Base-by-base conservation (phyloP, 2,113 vertebrate genomes). In the Tragelaphus imberbis region DNA sequence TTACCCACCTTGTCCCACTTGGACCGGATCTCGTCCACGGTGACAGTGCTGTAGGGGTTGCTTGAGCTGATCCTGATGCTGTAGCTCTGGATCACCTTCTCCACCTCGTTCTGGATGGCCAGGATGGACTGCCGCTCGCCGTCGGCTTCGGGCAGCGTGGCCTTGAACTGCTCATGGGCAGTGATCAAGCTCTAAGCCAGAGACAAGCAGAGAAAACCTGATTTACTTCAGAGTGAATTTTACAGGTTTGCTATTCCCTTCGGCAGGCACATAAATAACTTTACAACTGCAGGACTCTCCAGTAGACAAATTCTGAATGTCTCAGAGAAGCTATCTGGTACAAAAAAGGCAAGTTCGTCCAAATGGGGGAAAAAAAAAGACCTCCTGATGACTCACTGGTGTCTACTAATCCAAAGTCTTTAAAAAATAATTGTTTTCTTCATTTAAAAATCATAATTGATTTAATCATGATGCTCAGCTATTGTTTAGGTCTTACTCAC, bases 31-130 rank as follows among this genome's bases (percentile, higher is more conserved):
- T 99, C 99, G 0, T 99, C 99, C 2, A 99, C 98, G 86, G 99
- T 99, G 97, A 99, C 99, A 0, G 99, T 99, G 99, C 99, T 99
- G 98, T 99, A 99, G 6, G 99, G 99, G 98, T 99, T 99, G 97
- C 98, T 98, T 36, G 99, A 98, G 81, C 98, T 99, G 97, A 99
- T 99, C 97, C 99, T 99, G 98, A 99, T 99, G 97, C 94, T 99
- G 85, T 99, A 99, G 97, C 99, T 99, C 98, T 99, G 99, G 96
- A 99, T 99, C 97, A 99, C 99, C 98, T 99, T 99, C 97, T 99
- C 99, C 98, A 99, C 99, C 98, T 99, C 99, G 15, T 99, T 99
- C 97, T 99, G 99, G 98, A 99, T 99, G 96, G 99, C 99, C 95
- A 99, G 84, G 97, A 99, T 99, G 97, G 99, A 99, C 98, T 99